Evolutionary conservation across 2,113 vertebrate species (phyloP).

Genomic region (Triplophysa tibetana): DNA sequence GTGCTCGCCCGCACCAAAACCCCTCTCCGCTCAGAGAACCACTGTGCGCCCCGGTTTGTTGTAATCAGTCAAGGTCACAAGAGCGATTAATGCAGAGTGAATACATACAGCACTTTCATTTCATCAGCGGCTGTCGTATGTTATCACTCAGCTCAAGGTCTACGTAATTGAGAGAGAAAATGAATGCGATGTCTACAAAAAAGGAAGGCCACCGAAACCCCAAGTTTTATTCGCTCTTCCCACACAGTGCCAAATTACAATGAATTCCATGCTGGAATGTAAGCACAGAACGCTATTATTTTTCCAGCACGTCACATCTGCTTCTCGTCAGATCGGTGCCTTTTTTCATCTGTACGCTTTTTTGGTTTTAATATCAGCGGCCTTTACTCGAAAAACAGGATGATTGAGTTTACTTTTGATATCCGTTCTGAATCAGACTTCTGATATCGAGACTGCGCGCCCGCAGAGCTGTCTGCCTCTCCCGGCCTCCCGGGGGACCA

Average conservation of each 20-base stretch:
- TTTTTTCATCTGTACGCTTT: neutral
- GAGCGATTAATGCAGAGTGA: slow-evolving; percentile 12
- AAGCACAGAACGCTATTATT: slow-evolving; percentile 1
- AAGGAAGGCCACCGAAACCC: neutral
- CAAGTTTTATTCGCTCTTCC: slow-evolving; percentile 6
- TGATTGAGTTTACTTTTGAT: slow-evolving; percentile 4
- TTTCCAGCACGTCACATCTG: neutral
- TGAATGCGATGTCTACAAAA: slow-evolving; percentile 4
- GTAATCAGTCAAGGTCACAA: slow-evolving; percentile 38
- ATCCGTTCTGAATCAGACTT: no score
- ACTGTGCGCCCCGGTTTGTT: neutral
- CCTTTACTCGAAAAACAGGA: neutral
- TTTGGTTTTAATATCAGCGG: slow-evolving; percentile 1
- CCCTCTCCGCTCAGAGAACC: neutral
- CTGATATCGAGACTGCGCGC: neutral
- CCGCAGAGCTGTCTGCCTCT: slow-evolving; percentile 19
- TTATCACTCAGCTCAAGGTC: slow-evolving; percentile 37
- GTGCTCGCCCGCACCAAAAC: neutral
- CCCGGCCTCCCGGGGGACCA: slow-evolving; percentile 5
- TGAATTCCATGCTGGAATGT: neutral
- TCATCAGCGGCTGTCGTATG: slow-evolving; percentile 29
- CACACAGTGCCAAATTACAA: slow-evolving; percentile 14
- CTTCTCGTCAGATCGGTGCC: neutral
- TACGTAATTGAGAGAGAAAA: slow-evolving; percentile 32
- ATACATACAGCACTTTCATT: slow-evolving; percentile 31